A percentile compares a stretch with the other conserved stretches of the same genome.
Evolutionary conservation across 2,113 vertebrate genomes (phyloP).

Genomic region (Bufo gargarizans): DNA sequence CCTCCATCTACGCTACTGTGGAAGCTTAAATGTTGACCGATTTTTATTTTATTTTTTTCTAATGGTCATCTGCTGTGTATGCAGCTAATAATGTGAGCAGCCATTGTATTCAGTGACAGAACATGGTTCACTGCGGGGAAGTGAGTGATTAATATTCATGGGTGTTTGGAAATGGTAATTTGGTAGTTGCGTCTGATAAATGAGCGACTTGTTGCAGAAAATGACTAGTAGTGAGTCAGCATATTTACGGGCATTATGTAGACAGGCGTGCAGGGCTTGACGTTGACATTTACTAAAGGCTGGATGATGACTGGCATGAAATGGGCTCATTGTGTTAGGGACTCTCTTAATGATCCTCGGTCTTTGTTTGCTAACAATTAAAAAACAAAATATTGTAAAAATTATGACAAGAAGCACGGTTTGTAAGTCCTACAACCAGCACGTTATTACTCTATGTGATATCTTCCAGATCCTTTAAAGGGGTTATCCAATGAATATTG

Average conservation of each 20-base stretch:
- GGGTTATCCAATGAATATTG: too few relatives aligned
- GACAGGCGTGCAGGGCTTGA: constrained; percentile 2
- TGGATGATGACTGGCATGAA: neutral
- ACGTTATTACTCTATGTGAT: neutral
- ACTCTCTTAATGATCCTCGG: neutral
- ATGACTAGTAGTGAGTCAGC: constrained; percentile 13
- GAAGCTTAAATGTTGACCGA: neutral
- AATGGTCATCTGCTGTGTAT: neutral
- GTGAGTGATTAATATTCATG: constrained; percentile 15
- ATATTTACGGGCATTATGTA: neutral
- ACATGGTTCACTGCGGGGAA: constrained; percentile 21
- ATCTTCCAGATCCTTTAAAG: neutral
- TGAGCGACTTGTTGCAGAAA: constrained; percentile 39
- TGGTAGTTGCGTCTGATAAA: constrained; percentile 31
- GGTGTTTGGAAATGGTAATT: neutral
- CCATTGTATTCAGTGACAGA: constrained; percentile 15
- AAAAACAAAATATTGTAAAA: neutral
- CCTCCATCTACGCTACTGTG: neutral
- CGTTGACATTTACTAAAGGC: neutral
- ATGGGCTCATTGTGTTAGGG: constrained; percentile 22
- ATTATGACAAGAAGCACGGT: neutral
- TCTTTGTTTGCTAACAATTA: neutral
- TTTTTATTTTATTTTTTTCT: neutral
- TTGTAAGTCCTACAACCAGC: neutral
- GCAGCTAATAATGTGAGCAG: constrained; percentile 10